A percentile compares a stretch with the other conserved stretches of the same genome.
These are phyloP conservation scores for Panzeria rudis DNA, from an alignment of 2,888 invertebrate genomes.

Conservation along the genomic window DNA sequence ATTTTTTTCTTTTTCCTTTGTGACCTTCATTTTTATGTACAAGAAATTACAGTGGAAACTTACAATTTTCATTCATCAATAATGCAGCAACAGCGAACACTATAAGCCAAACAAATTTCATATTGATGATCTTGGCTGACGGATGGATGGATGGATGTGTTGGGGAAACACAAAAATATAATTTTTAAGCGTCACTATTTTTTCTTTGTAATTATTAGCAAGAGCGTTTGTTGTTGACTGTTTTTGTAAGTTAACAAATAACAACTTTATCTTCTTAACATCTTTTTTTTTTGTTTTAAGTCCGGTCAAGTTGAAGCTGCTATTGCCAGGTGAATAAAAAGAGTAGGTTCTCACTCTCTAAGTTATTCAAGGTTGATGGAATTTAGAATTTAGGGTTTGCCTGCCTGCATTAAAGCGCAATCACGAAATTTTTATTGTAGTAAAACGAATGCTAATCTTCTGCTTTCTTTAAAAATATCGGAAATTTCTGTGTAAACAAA, in stretches of 20 bases:
- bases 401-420: too few species aligned
- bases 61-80: conserved; percentile 59
- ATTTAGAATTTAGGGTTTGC: conserved; percentile 12
- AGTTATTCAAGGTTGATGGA: neutral
- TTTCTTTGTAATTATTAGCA: neutral
- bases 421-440: too few species aligned
- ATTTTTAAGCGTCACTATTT: conserved; percentile 15
- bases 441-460: too few species aligned
- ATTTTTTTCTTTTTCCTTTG: neutral
- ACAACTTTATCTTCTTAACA: neutral
- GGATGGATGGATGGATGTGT: too few species aligned
- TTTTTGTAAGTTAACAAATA: conserved; percentile 7
- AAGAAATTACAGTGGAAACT: conserved; percentile 43
- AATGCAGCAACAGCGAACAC: neutral
- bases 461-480: too few species aligned
- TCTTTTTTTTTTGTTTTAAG: neutral
- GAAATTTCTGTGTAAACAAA: too few species aligned
- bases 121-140: conserved; percentile 16
- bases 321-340: neutral
- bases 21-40: neutral
- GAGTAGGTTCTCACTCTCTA: neutral
- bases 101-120: conserved; percentile 47
- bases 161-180: neutral
- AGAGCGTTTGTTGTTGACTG: conserved; percentile 31
- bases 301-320: too few species aligned